phyloP scores from a whole-genome alignment of 2,797 vertebrate genomes.

The Chelonia mydas region DNA sequence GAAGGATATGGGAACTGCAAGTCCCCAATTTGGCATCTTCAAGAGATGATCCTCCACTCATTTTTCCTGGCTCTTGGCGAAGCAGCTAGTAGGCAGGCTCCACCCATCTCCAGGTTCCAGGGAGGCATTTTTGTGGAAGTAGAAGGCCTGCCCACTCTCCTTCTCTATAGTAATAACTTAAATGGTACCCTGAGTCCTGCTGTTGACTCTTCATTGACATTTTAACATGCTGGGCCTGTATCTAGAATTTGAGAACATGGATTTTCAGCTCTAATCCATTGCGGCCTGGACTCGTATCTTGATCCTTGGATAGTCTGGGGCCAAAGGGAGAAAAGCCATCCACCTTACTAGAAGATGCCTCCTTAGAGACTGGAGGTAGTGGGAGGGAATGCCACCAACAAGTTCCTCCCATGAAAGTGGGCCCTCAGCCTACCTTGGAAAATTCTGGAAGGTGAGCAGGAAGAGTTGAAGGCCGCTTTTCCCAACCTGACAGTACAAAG shows the following conservation, averaged over 20 bases:
- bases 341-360: neutral
- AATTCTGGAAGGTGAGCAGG: neutral
- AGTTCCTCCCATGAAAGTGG: neutral
- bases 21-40: neutral
- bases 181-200: neutral
- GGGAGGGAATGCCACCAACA: neutral
- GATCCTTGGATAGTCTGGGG: no score
- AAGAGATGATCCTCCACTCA: slow-evolving; percentile 6
- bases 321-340: neutral
- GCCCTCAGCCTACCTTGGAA: neutral
- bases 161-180: neutral
- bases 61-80: neutral
- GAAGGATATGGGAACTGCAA: slow-evolving; percentile 9
- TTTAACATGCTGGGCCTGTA: neutral
- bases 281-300: neutral
- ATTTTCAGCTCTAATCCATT: neutral
- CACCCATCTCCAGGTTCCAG: neutral
- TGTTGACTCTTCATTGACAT: neutral
- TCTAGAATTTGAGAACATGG: neutral
- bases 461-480: neutral
- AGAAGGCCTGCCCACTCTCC: neutral
- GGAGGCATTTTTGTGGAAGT: neutral
- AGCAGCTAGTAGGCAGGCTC: neutral
- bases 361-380: neutral
- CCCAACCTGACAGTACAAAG: neutral